These are phyloP conservation scores for Eubasilissa splendida DNA, from an alignment of 2,888 invertebrate species.

Conservation along the genomic window DNA sequence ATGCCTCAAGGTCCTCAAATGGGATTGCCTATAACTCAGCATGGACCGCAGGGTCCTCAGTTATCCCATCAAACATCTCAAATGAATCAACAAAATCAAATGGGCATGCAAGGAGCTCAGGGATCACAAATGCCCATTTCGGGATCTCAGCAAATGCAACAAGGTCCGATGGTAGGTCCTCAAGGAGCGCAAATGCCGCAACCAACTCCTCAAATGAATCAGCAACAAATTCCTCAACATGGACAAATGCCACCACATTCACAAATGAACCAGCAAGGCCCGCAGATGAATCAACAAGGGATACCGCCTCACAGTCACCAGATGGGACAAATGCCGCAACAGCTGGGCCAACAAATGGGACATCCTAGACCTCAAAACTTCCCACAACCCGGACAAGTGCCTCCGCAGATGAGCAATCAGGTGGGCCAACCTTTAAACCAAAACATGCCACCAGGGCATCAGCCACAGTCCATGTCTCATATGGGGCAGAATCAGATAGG, in stretches of 20 bases:
- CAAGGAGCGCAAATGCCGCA: constrained; percentile 47
- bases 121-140: constrained; percentile 61
- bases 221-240: constrained; percentile 61
- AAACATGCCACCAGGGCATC: constrained; percentile 43
- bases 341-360: constrained; percentile 62
- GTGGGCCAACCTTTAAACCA: constrained; percentile 56
- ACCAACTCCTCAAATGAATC: constrained; percentile 53
- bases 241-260: constrained; percentile 58
- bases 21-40: constrained; percentile 48
- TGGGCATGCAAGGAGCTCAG: constrained; percentile 59
- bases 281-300: constrained; percentile 60
- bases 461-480: constrained; percentile 52
- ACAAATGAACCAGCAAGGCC: constrained; percentile 61
- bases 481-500: constrained; percentile 45
- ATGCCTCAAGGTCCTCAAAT: constrained; percentile 52
- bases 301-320: constrained; percentile 59
- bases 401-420: constrained; percentile 58
- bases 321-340: constrained; percentile 60
- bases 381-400: constrained; percentile 62
- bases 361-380: constrained; percentile 61
- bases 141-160: constrained; percentile 60
- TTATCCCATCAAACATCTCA: constrained; percentile 24
- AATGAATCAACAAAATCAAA: constrained; percentile 36
- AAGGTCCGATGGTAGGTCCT: constrained; percentile 52
- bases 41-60: constrained; percentile 58